Percentiles rank a stretch among this genome's conserved stretches.
Conservation (phyloP, 2,888 invertebrate genomes). For the Philhelius pedissequus region DNA sequence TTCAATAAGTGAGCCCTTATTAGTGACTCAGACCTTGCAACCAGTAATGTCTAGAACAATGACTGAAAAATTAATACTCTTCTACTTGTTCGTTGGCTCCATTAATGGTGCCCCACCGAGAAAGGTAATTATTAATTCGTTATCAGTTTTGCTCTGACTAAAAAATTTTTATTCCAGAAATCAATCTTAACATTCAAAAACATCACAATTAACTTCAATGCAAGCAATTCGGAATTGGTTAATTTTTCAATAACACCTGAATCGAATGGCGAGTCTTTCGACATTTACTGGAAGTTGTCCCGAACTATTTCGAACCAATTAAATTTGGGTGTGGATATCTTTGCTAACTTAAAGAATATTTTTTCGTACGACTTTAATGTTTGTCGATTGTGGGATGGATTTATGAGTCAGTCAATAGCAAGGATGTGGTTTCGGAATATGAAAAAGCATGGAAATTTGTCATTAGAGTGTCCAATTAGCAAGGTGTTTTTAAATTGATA, state of each 20-base stretch:
- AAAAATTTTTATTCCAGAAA: background rate
- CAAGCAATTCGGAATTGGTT: background rate
- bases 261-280: background rate
- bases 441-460: background rate
- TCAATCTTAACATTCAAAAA: background rate
- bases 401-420: conserved; percentile 1
- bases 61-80: background rate
- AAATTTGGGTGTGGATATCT: background rate
- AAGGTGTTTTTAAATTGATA: background rate
- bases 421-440: background rate
- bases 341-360: background rate
- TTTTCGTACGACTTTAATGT: background rate
- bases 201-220: background rate
- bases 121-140: background rate
- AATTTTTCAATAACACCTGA: background rate
- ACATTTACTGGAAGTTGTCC: background rate
- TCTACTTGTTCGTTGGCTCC: background rate
- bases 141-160: background rate
- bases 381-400: background rate
- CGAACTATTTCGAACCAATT: background rate
- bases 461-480: background rate
- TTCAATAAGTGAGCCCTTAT: background rate
- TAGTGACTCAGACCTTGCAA: background rate
- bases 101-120: background rate
- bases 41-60: background rate